These are phyloP conservation scores for Zele albiditarsus DNA, from an alignment of 2,888 invertebrate species.

Conservation along the genomic window DNA sequence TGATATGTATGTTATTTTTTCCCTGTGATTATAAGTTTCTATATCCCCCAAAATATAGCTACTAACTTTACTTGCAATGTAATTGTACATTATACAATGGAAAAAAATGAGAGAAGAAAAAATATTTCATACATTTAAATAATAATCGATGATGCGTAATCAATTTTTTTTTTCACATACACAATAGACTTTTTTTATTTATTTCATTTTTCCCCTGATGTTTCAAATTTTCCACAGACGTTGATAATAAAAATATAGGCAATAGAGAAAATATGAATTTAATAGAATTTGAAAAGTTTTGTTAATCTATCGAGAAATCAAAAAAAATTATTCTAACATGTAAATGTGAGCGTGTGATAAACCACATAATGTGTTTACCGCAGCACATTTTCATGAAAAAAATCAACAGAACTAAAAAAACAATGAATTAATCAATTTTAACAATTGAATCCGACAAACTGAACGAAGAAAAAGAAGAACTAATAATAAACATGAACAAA, in stretches of 20 bases:
- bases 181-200: neutral
- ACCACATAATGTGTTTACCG: conserved; percentile 19
- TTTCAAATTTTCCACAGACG: neutral
- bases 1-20: neutral
- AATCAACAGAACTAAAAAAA: neutral
- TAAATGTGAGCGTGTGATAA: conserved; percentile 5
- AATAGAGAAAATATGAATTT: neutral
- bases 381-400: no score
- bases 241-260: neutral
- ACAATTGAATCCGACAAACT: conserved; percentile 21
- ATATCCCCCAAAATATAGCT: neutral
- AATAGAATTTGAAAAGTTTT: neutral
- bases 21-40: neutral
- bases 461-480: conserved; percentile 9
- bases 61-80: neutral
- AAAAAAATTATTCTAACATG: conserved; percentile 12
- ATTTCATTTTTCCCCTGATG: neutral
- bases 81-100: neutral
- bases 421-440: conserved; percentile 27
- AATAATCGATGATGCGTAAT: neutral
- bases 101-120: neutral
- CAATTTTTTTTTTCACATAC: neutral
- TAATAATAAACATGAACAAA: no score
- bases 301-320: neutral
- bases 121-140: neutral